A percentile compares a stretch with the other conserved stretches of the same genome.
Evolutionary conservation across 2,797 vertebrate species (phyloP).

Genomic region (Ispidina picta): DNA sequence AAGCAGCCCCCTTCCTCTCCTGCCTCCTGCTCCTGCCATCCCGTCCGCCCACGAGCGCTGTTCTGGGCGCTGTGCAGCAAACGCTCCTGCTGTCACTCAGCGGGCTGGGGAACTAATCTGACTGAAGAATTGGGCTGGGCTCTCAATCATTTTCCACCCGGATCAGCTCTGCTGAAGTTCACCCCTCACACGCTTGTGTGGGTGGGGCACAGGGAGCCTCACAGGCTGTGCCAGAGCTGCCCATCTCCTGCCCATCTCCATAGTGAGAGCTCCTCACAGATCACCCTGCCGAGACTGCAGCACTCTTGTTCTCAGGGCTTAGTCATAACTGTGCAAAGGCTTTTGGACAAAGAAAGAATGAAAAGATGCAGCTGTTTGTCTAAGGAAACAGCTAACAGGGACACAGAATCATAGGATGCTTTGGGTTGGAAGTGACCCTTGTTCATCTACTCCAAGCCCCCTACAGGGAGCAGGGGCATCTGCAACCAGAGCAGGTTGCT

Average conservation of each 20-base stretch:
- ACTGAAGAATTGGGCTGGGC: background rate
- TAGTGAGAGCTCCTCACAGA: background rate
- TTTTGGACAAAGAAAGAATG: background rate
- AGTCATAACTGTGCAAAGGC: background rate
- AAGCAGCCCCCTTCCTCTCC: slow-evolving; percentile 30
- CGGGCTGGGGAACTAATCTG: slow-evolving; percentile 12
- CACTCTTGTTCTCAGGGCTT: background rate
- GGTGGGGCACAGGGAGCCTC: background rate
- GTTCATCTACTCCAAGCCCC: too few relatives aligned
- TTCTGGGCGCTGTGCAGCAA: slow-evolving; percentile 57
- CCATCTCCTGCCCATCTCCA: background rate
- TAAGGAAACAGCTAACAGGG: background rate
- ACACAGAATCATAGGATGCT: background rate
- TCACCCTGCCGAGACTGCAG: background rate
- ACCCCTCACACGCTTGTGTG: fast-evolving
- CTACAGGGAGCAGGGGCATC: background rate
- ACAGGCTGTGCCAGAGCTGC: fast-evolving
- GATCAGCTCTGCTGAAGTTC: background rate
- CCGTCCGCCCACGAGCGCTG: slow-evolving; percentile 35
- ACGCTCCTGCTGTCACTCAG: slow-evolving; percentile 47
- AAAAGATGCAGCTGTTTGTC: background rate
- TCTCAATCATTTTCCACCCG: background rate
- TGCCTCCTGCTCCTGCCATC: slow-evolving; percentile 45
- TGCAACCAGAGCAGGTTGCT: background rate
- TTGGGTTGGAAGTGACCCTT: background rate